Percentiles rank a stretch among this genome's conserved stretches.
Evolutionary conservation across 2,797 vertebrate species (phyloP).

Genomic region (Hippopotamyrus pictus): DNA sequence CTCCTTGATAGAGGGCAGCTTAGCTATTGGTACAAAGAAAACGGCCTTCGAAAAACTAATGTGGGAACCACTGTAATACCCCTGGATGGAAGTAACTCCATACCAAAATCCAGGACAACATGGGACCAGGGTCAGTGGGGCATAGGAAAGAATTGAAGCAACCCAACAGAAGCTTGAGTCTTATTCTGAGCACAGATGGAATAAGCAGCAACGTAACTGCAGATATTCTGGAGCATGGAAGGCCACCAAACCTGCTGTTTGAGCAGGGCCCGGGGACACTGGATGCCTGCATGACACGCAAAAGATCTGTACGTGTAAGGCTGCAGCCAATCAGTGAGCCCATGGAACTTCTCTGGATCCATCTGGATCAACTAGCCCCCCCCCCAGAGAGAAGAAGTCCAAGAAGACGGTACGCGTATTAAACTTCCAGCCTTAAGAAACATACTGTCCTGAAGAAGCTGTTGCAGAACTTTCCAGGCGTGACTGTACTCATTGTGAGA

Average conservation of each 20-base stretch:
- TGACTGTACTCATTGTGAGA: background rate
- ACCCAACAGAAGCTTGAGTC: no score
- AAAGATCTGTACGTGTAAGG: no score
- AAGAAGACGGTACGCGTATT: background rate
- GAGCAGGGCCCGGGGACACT: no score
- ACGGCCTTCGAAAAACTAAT: background rate
- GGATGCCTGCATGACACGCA: no score
- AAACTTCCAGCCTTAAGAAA: background rate
- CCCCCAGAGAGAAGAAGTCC: no score
- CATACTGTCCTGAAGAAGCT: background rate
- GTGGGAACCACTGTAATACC: background rate
- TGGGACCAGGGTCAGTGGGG: no score
- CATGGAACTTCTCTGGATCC: background rate
- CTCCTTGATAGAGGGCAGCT: background rate
- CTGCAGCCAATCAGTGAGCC: background rate
- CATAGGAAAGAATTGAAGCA: no score
- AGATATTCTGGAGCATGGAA: no score
- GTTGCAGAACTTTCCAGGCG: background rate
- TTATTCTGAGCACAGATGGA: no score
- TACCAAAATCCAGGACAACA: background rate
- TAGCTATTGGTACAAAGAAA: background rate
- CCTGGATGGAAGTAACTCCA: background rate
- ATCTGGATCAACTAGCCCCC: background rate
- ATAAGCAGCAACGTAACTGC: no score
- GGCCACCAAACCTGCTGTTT: no score